Base-by-base conservation (phyloP, 2,113 vertebrate genomes). In the Serinus canaria region DNA sequence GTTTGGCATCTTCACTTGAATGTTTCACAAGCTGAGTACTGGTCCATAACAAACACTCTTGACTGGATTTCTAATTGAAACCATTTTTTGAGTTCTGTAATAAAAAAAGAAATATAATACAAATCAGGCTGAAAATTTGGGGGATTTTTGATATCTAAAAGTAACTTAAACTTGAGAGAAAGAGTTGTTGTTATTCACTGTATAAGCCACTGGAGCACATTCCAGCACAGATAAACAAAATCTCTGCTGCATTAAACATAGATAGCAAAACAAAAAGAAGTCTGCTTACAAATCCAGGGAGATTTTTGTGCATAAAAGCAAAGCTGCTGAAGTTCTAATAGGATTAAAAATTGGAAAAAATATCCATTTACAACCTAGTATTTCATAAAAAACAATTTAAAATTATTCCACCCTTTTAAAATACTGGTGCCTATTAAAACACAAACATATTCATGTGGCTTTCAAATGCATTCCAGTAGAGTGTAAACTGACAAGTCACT, bases 311-410 rank as follows among this genome's bases (percentile, higher is more conserved):
- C 55, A 77, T 67, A 43, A 78, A 77, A 52, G 63, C 64, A 91
- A 83, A 90, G 59, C 63, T 73, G 44, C 77, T 87, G 13, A 85
- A 94, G 55, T 86, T 94, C 79, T 92, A 94, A 52, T 35, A 60
- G 80, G 67, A 92, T 80, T 90, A 91, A 87, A 88, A 85, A 56
- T 58, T 58, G 25, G 23, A 84, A 87, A 87, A 84, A 91, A 69
- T 25, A 62, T 52, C 46, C 67, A 80, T 77, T 94, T 94, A 80
- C 46, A 68, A 73, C 33, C 55, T 68, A 79, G 22, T 33, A 62
- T 46, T 77, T 37, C 0, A 76, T 50, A 59, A 90, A 90, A 83
- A 56, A 21, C 8, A 41, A 62, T 62, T 84, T 56, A 2, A 81
- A 92, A 39, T 60, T 22, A 77, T 87, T 69, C 68, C 30, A 80